Percentiles rank a stretch among this genome's conserved stretches.
phyloP scores from a whole-genome alignment of 2,888 invertebrate genomes.

The Ferdinandea cuprea region DNA sequence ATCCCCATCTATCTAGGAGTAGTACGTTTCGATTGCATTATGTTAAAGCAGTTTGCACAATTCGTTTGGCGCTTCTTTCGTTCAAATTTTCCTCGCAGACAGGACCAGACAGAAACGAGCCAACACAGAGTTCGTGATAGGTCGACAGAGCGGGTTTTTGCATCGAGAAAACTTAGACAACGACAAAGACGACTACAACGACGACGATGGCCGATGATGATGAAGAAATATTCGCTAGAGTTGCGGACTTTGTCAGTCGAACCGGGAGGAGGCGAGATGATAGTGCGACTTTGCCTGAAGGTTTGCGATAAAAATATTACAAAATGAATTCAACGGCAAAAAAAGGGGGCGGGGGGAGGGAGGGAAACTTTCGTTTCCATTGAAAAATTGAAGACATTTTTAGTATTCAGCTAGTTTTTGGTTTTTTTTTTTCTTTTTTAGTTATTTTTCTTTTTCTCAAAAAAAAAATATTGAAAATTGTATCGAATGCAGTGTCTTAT shows the following conservation, averaged over 20 bases:
- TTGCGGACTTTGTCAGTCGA: constrained; percentile 53
- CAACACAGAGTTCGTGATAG: constrained; percentile 60
- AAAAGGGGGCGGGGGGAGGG: background rate
- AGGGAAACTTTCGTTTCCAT: background rate
- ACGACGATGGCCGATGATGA: constrained; percentile 47
- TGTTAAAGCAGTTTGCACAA: constrained; percentile 59
- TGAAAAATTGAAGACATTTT: constrained; percentile 47
- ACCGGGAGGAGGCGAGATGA: constrained; percentile 42
- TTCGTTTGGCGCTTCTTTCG: constrained; percentile 54
- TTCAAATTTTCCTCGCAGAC: constrained; percentile 17
- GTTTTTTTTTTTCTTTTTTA: no score
- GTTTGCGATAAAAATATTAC: constrained; percentile 59
- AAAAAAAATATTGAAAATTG: constrained; percentile 36
- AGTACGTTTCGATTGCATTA: constrained; percentile 53
- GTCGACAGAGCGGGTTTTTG: constrained; percentile 35
- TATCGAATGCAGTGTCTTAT: constrained; percentile 56
- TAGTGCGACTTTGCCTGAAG: constrained; percentile 65
- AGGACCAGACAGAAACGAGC: constrained; percentile 54
- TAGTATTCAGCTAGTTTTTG: background rate
- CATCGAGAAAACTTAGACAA: constrained; percentile 1
- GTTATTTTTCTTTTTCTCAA: no score
- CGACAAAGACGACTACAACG: constrained; percentile 1
- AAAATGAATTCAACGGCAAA: constrained; percentile 26
- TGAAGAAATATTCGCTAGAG: constrained; percentile 63
- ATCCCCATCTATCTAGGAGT: background rate